A percentile compares a stretch with the other conserved stretches of the same genome.
Evolutionary conservation across 2,888 invertebrate genomes (phyloP).

Genomic region (Thymelicus lineola): DNA sequence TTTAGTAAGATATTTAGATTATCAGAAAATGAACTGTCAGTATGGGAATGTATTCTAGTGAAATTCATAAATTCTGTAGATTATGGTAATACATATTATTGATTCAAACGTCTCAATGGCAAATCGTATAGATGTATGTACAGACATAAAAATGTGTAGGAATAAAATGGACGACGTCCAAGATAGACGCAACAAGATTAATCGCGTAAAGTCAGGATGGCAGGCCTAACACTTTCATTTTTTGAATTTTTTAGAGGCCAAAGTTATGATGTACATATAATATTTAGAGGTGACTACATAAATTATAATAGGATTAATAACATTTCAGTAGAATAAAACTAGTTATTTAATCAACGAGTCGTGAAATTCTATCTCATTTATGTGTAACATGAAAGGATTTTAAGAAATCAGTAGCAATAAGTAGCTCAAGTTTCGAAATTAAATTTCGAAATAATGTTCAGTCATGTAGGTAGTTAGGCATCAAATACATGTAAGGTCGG

Average conservation of each 20-base stretch:
- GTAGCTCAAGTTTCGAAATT: slow-evolving; percentile 38
- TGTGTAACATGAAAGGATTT: slow-evolving; percentile 11
- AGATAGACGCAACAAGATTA: slow-evolving; percentile 19
- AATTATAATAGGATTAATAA: slow-evolving; percentile 12
- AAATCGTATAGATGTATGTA: slow-evolving; percentile 9
- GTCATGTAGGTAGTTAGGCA: slow-evolving; percentile 14
- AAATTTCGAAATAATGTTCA: slow-evolving; percentile 32
- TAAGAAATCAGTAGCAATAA: slow-evolving; percentile 28
- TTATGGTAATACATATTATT: slow-evolving; percentile 24
- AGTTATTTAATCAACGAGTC: slow-evolving; percentile 19
- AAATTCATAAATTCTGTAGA: slow-evolving; percentile 28
- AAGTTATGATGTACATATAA: slow-evolving; percentile 51
- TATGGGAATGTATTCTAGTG: slow-evolving; percentile 24
- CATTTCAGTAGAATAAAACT: slow-evolving; percentile 20
- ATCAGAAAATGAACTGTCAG: slow-evolving; percentile 14
- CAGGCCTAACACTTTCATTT: slow-evolving; percentile 47
- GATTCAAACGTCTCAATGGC: slow-evolving; percentile 20
- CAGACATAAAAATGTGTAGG: neutral
- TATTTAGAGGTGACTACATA: slow-evolving; percentile 27
- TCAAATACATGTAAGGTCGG: neutral
- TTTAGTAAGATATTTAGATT: slow-evolving; percentile 12
- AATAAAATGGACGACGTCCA: slow-evolving; percentile 1
- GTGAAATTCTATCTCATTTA: neutral
- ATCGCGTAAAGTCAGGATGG: slow-evolving; percentile 23
- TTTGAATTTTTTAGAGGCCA: slow-evolving; percentile 47